These are phyloP conservation scores for Seriola aureovittata DNA, from an alignment of 2,113 vertebrate species.

Conservation along the genomic window DNA sequence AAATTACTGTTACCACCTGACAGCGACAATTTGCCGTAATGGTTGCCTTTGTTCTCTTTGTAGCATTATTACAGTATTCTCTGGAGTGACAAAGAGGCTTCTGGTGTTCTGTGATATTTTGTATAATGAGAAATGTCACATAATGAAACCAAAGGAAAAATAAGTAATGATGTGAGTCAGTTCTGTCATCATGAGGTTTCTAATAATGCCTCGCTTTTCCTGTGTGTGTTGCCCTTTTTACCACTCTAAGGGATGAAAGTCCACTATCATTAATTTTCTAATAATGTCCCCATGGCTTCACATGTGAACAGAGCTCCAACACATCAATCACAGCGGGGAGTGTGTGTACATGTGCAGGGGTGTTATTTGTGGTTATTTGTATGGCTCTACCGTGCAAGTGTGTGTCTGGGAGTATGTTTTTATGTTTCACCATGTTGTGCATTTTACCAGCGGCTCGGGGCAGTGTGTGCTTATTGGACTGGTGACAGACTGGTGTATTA, in stretches of 20 bases:
- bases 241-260: constrained; percentile 60
- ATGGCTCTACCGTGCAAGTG: constrained; percentile 3
- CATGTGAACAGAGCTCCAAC: constrained; percentile 66
- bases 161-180: constrained; percentile 48
- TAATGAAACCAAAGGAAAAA: constrained; percentile 50
- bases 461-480: constrained; percentile 63
- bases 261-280: constrained; percentile 72
- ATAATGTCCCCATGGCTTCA: constrained; percentile 66
- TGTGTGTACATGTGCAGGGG: constrained; percentile 4
- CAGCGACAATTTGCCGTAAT: constrained; percentile 24
- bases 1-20: constrained; percentile 35
- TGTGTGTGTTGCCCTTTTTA: constrained; percentile 26
- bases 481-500: constrained; percentile 66
- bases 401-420: constrained; percentile 13
- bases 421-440: constrained; percentile 39
- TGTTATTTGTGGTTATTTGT: constrained; percentile 38
- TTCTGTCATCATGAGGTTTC: constrained; percentile 40
- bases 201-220: constrained; percentile 31
- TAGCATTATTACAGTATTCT: neutral
- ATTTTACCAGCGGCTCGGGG: constrained; percentile 59
- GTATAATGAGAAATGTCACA: constrained; percentile 53
- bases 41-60: constrained; percentile 37
- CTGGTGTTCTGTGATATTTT: constrained; percentile 43
- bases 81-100: constrained; percentile 1
- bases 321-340: constrained; percentile 74